Base-by-base conservation (phyloP, 2,888 invertebrate species). In the Hypolimnas misippus region DNA sequence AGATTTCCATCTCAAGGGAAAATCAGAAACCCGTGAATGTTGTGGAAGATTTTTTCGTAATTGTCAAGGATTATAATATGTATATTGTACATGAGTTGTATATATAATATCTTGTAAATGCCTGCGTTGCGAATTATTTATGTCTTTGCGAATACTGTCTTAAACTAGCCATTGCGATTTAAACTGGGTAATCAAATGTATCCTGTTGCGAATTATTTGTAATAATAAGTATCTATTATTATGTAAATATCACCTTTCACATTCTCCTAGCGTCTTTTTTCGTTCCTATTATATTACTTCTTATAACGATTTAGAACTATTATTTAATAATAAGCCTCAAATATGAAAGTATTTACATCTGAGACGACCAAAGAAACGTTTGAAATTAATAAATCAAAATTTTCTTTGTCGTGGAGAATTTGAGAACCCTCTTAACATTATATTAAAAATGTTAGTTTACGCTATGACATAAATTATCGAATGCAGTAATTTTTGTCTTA, bases 391-490 rank as follows among this genome's bases (percentile, higher is more conserved):
- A 19, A 44, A n/a, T 8, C 14, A 49, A 29, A 46, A 21, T 5
- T 29, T 14, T 49, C 29, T 49, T 25, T 49, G 14, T 29, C 16
- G 25, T 29, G 29, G 29, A 29, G 29, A 49, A 49, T 49, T 49
- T 29, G 16, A 25, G 46, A 49, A 25, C 6, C 4, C 12, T n/a
- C n/a, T 21, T 42, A 42, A 42, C 25, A 56, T 46, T 3, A 46
- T n/a, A 0, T 14, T 46, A 46, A 14, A 14, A 14, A 46, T 35
- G 21, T n/a, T 2, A 49, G 14, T 38, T 2, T 25, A 40, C 10
- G 51, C 51, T 51, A 42, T 31, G 57, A 58, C 57, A 51, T 31
- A 14, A 51, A 19, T 58, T 58, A 58, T 58, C 42, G 21, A n/a
- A 21, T 31, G 6, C 25, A 52, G 25, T 56, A 46, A 44, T 44